Conservation (phyloP, 2,113 vertebrate species). For the Steatornis caripensis region DNA sequence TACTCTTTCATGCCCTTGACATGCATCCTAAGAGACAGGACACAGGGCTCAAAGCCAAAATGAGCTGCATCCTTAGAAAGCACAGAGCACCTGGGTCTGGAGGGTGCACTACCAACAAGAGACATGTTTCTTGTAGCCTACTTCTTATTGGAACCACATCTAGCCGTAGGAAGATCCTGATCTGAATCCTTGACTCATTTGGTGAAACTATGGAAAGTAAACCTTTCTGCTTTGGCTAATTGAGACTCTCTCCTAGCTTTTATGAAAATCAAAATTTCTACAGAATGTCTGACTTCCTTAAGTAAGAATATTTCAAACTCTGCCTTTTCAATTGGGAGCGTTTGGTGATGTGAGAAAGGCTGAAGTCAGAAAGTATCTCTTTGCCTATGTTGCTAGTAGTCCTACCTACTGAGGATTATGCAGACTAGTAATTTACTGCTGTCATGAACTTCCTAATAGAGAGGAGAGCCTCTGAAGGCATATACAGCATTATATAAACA, state of each 20-base stretch:
- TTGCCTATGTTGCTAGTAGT: not conserved
- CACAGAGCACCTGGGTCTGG: fast-evolving
- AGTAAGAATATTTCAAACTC: not conserved
- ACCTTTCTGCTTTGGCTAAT: not conserved
- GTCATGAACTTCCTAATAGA: not conserved
- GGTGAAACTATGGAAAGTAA: not conserved
- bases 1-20: not conserved
- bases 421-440: not conserved
- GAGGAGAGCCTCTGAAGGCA: not conserved
- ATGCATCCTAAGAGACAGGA: not conserved
- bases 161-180: not conserved
- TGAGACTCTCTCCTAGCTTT: not conserved
- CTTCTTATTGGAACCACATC: not conserved
- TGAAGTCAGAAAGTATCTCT: not conserved
- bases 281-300: not conserved
- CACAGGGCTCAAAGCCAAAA: not conserved
- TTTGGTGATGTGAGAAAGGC: not conserved
- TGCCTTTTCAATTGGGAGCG: not conserved
- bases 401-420: not conserved
- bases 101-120: not conserved
- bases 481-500: not conserved
- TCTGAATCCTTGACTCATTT: not conserved
- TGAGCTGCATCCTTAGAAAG: not conserved
- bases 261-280: not conserved
- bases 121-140: not conserved